Conservation (phyloP, 2,797 vertebrate species). For the Rachycentron canadum region DNA sequence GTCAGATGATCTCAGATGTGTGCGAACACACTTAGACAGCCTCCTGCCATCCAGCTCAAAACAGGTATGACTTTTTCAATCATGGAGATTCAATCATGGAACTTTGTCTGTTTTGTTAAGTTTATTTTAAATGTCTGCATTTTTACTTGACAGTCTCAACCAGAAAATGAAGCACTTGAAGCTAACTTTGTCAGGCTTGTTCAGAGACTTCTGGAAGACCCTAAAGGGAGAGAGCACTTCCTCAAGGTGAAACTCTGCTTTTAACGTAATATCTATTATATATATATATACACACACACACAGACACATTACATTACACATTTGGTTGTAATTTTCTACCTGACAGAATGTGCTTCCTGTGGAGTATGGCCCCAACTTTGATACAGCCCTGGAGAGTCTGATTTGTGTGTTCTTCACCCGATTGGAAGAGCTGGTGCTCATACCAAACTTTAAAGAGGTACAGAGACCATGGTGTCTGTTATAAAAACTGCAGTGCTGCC, state of each 20-base stretch:
- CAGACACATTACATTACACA: too few species aligned
- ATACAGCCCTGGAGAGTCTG: slow-evolving; percentile 65
- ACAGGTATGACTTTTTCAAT: slow-evolving; percentile 39
- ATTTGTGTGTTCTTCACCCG: slow-evolving; percentile 61
- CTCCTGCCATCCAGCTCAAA: slow-evolving; percentile 21
- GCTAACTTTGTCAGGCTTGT: slow-evolving; percentile 57
- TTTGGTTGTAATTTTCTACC: neutral
- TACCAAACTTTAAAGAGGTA: slow-evolving; percentile 71
- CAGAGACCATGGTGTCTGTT: neutral
- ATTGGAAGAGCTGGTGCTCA: slow-evolving; percentile 55
- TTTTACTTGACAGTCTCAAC: slow-evolving; percentile 31
- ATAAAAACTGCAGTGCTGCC: neutral
- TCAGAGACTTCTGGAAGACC: slow-evolving; percentile 60
- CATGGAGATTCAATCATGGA: neutral
- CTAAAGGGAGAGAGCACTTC: slow-evolving; percentile 53
- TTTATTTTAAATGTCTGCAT: slow-evolving; percentile 15
- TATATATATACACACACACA: too few species aligned
- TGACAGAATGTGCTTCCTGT: slow-evolving; percentile 62
- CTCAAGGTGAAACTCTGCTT: slow-evolving; percentile 40
- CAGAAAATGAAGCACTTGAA: slow-evolving; percentile 42
- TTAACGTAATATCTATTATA: too few species aligned
- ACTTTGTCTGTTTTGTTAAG: neutral
- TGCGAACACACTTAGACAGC: slow-evolving; percentile 39
- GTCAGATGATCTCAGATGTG: slow-evolving; percentile 42
- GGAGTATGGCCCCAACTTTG: slow-evolving; percentile 62